Conservation (phyloP, 2,888 invertebrate species). For the Agapostemon virescens region DNA sequence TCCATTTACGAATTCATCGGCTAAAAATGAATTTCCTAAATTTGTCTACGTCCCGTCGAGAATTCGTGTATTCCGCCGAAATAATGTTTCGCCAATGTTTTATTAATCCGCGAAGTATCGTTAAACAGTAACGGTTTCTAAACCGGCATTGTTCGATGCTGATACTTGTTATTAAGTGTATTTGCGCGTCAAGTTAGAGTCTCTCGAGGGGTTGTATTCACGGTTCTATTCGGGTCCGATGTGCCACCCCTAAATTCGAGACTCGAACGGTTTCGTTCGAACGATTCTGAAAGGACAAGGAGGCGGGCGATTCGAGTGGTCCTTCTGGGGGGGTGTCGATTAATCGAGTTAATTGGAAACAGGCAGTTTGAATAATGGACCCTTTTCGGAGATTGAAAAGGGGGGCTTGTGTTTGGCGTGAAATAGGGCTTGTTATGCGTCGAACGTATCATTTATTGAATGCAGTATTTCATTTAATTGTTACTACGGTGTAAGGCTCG, state of each 20-base stretch:
- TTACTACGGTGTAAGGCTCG: not conserved
- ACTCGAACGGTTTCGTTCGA: constrained; percentile 15
- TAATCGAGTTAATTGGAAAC: constrained; percentile 55
- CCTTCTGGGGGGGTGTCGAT: constrained; percentile 46
- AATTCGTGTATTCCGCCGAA: not conserved
- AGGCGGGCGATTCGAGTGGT: constrained; percentile 31
- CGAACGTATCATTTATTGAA: constrained; percentile 21
- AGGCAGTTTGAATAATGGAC: constrained; percentile 40
- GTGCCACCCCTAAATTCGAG: constrained; percentile 21
- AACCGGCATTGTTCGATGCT: not conserved
- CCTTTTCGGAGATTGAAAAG: constrained; percentile 25
- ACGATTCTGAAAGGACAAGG: constrained; percentile 41
- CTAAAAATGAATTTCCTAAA: not conserved
- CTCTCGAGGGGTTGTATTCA: not conserved
- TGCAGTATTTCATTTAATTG: constrained; percentile 25
- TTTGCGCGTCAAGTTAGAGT: not conserved
- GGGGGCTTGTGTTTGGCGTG: constrained; percentile 32
- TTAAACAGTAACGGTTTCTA: not conserved
- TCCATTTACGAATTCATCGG: not conserved
- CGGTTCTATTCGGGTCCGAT: not conserved
- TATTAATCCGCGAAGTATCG: not conserved
- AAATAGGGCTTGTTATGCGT: constrained; percentile 32
- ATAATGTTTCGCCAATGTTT: not conserved
- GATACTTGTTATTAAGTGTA: not conserved
- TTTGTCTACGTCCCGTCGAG: not conserved